Conservation (phyloP, 1,140 invertebrate species). For the Anagrus nilaparvatae region DNA sequence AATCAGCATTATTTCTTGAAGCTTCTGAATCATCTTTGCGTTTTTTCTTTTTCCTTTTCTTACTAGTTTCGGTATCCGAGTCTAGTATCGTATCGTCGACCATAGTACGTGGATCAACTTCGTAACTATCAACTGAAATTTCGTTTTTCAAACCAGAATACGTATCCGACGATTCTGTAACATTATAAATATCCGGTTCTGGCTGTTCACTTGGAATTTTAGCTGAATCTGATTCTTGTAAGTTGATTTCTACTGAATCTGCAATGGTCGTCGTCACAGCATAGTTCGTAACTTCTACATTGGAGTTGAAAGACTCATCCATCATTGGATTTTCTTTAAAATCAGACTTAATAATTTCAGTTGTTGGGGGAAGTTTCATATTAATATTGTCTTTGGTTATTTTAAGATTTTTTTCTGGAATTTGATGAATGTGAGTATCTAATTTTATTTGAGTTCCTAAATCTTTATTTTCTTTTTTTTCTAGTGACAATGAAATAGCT, state of each 20-base stretch:
- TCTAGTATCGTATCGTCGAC: constrained; percentile 41
- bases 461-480: too few species aligned
- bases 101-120: constrained; percentile 48
- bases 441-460: too few species aligned
- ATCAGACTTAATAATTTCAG: too few species aligned
- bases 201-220: constrained; percentile 40
- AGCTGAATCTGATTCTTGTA: constrained; percentile 36
- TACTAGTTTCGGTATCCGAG: constrained; percentile 25
- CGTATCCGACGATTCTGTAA: constrained; percentile 37
- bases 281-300: constrained; percentile 31
- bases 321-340: too few species aligned
- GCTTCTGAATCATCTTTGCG: constrained; percentile 32
- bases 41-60: constrained; percentile 45
- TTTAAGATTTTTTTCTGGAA: constrained; percentile 36
- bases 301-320: too few species aligned
- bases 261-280: constrained; percentile 43
- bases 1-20: constrained; percentile 28
- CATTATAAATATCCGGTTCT: constrained; percentile 41
- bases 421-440: too few species aligned
- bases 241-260: constrained; percentile 51
- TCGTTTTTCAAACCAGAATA: constrained; percentile 38
- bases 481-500: too few species aligned
- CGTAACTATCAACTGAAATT: constrained; percentile 42
- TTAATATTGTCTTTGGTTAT: too few species aligned
- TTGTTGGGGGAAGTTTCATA: too few species aligned